A percentile compares a stretch with the other conserved stretches of the same genome.
Evolutionary conservation across 2,888 invertebrate genomes (phyloP).

Genomic region (Conistra vaccinii): DNA sequence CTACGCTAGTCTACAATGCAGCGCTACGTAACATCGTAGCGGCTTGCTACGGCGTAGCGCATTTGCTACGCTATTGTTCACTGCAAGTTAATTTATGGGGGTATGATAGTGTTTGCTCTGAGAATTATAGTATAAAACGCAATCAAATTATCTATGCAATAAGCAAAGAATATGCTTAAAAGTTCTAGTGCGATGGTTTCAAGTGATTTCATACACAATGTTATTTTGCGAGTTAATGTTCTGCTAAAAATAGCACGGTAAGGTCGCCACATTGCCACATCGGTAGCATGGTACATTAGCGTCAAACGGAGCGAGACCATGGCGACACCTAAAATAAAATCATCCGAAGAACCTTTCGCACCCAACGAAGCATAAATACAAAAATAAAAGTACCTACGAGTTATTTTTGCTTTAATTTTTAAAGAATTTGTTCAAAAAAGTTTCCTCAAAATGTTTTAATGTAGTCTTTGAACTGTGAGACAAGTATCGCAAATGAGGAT

Average conservation of each 20-base stretch:
- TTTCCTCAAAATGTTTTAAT: conserved; percentile 24
- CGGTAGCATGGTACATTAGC: not conserved
- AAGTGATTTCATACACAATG: not conserved
- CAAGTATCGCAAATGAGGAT: conserved; percentile 40
- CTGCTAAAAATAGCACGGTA: not conserved
- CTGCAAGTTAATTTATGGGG: not conserved
- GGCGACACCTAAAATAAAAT: conserved; percentile 5
- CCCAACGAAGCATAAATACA: conserved; percentile 19
- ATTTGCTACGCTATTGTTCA: conserved; percentile 1
- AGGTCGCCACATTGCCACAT: not conserved
- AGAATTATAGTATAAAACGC: not conserved
- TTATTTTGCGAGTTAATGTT: not conserved
- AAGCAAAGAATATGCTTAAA: not conserved
- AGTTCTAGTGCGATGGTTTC: not conserved
- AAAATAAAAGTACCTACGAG: not conserved
- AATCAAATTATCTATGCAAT: not conserved
- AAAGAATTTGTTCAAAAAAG: conserved; percentile 17
- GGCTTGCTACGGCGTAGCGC: conserved; percentile 24
- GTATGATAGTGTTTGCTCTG: not conserved
- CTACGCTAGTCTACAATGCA: conserved; percentile 4
- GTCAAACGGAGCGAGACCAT: conserved; percentile 9
- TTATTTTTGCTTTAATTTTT: conserved; percentile 22
- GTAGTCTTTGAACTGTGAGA: conserved; percentile 27
- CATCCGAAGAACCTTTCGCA: not conserved
- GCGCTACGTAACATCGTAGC: conserved; percentile 31